Base-by-base conservation (phyloP, 2,888 invertebrate species). In the Eupithecia dodoneata region DNA sequence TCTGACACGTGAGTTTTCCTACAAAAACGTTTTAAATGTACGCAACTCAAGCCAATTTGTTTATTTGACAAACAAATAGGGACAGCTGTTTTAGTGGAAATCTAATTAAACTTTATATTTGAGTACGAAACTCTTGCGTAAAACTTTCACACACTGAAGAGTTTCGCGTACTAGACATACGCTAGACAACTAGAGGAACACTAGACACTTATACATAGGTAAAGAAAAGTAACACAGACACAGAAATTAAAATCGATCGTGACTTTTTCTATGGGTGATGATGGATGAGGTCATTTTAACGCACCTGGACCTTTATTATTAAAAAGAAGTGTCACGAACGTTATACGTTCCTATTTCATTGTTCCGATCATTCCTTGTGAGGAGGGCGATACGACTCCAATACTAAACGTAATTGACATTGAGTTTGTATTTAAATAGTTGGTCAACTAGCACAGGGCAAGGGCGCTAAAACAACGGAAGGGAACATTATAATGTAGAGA, bases 291-390 rank as follows among this genome's bases (percentile, higher is more conserved):
- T 47, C 2, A 47, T 12, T 47, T 47, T 49, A 13, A 13, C 49
- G 49, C 15, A 15, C 55, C n/a, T n/a, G 55, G 52, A 65, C 4
- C 12, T 13, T 13, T 65, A 65, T 65, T 13, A 7, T 41, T 65
- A 41, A 44, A 41, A 67, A 7, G 0, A 92, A 91, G 88, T 91
- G 88, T 91, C 89, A 91, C 91, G 89, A 82, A 87, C 91, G 91
- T 90, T 92, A 89, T 81, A 79, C 85, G 88, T 85, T 88, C 90
- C 85, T 86, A 85, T 93, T 91, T 87, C 74, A 75, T 79, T 82
- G 74, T 83, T 79, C 74, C 74, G 74, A 80, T 79, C 75, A 74
- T 81, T 79, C 65, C 79, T 73, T 81, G 76, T 79, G 80, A 75
- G 79, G 78, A 59, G 69, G n/a, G 49, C 77, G 74, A 77, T 75